Conservation (phyloP, 2,888 invertebrate species). For the Dynastes grantii region DNA sequence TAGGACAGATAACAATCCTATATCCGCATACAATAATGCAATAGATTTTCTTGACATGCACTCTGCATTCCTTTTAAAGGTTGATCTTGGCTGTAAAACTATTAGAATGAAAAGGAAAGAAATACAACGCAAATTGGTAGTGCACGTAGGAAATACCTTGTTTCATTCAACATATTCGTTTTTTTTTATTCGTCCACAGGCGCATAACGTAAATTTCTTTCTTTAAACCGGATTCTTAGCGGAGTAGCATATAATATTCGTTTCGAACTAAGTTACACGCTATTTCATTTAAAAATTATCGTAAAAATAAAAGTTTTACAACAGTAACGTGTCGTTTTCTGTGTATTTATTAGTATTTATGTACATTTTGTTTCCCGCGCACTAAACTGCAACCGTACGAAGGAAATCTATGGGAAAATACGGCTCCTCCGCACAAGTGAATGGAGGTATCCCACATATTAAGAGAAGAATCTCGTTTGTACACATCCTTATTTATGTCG, state of each 20-base stretch:
- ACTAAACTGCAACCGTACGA: conserved; percentile 28
- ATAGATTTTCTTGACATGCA: too few species aligned
- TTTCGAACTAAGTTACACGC: neutral
- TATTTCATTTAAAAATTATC: conserved; percentile 34
- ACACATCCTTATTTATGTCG: conserved; percentile 45
- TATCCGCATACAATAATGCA: conserved; percentile 1
- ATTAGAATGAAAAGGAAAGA: neutral
- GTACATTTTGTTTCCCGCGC: conserved; percentile 15
- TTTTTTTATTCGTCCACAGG: neutral
- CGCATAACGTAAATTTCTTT: conserved; percentile 12
- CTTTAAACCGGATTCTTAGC: conserved; percentile 13
- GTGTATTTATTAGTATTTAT: conserved; percentile 28
- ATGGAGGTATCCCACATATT: conserved; percentile 40
- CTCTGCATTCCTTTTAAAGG: neutral
- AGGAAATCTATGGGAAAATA: conserved; percentile 28
- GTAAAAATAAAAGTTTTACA: conserved; percentile 38
- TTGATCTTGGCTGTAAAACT: neutral
- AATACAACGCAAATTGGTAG: too few species aligned
- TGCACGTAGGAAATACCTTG: too few species aligned
- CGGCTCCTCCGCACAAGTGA: neutral
- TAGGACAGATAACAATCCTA: conserved; percentile 5
- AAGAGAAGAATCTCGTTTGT: conserved; percentile 27
- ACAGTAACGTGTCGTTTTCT: conserved; percentile 25
- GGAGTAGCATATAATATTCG: neutral
- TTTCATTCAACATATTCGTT: neutral